Percentiles rank a stretch among this genome's conserved stretches.
Conservation (phyloP, 2,113 vertebrate species). For the Rhipidura dahli region DNA sequence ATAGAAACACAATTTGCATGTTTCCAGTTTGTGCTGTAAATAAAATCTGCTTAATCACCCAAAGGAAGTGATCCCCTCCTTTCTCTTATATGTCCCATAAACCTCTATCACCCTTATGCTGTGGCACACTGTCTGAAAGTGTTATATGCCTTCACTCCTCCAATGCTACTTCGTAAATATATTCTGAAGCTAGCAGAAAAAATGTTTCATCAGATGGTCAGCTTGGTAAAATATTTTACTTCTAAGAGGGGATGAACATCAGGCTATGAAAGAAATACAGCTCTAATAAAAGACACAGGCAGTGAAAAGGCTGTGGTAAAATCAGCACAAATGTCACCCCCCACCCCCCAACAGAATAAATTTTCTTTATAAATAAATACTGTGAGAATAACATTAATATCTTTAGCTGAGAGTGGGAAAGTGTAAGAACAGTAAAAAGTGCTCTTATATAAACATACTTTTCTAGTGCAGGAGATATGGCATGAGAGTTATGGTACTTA, state of each 20-base stretch:
- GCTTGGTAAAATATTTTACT: slow-evolving; percentile 67
- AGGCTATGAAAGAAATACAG: slow-evolving; percentile 55
- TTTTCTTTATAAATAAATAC: slow-evolving; percentile 66
- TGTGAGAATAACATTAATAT: slow-evolving; percentile 50
- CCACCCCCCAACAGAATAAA: slow-evolving; percentile 48
- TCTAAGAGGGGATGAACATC: slow-evolving; percentile 45
- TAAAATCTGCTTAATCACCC: slow-evolving; percentile 50
- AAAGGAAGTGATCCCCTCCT: background rate
- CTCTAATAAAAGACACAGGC: slow-evolving; percentile 50
- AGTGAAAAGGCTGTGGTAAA: slow-evolving; percentile 57
- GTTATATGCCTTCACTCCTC: slow-evolving; percentile 52
- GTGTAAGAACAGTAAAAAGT: background rate
- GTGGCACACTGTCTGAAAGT: background rate
- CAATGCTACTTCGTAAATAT: slow-evolving; percentile 34
- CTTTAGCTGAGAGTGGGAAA: slow-evolving; percentile 38
- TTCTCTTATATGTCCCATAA: slow-evolving; percentile 35
- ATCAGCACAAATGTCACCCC: slow-evolving; percentile 60
- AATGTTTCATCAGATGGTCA: slow-evolving; percentile 61
- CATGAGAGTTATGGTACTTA: background rate
- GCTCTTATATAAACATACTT: slow-evolving; percentile 6
- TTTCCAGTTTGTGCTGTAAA: slow-evolving; percentile 38
- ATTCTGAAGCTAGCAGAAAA: slow-evolving; percentile 41
- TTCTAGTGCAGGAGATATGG: background rate
- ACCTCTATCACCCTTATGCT: slow-evolving; percentile 10
- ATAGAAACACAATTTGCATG: slow-evolving; percentile 13